These are phyloP conservation scores for Gadopsis marmoratus DNA, from an alignment of 2,797 vertebrate genomes.

Conservation along the genomic window DNA sequence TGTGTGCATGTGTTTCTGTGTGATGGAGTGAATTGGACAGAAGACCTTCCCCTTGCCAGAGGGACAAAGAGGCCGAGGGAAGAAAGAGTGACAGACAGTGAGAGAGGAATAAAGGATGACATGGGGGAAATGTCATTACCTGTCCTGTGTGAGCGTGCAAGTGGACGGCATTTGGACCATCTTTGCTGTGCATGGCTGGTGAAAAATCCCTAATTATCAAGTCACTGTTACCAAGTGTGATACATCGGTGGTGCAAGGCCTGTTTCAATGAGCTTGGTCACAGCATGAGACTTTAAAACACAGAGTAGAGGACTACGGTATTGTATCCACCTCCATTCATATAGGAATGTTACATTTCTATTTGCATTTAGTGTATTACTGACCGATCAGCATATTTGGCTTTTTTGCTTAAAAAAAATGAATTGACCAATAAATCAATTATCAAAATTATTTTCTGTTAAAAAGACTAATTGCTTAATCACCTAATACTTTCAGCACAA, in stretches of 20 bases:
- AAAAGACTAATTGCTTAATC: not conserved
- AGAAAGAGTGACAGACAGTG: not conserved
- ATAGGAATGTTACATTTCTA: not conserved
- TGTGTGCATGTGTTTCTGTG: slow-evolving; percentile 10
- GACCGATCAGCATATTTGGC: not conserved
- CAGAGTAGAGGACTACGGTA: not conserved
- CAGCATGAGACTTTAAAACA: slow-evolving; percentile 10
- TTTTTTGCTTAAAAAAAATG: not conserved
- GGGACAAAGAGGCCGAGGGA: not conserved
- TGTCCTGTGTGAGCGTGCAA: not conserved
- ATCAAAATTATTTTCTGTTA: not conserved
- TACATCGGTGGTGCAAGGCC: not conserved
- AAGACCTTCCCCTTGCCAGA: slow-evolving; percentile 11
- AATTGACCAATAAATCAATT: not conserved
- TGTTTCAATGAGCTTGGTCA: slow-evolving; percentile 21
- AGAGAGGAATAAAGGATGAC: not conserved
- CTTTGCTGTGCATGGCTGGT: not conserved
- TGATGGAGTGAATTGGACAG: slow-evolving; percentile 19
- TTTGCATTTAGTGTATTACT: not conserved
- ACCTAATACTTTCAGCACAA: not conserved
- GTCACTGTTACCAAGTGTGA: slow-evolving; percentile 9
- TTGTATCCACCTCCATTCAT: not conserved
- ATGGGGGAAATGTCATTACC: not conserved
- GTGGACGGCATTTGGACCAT: not conserved
- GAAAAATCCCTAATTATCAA: slow-evolving; percentile 24